Conservation (phyloP, 2,113 vertebrate species). For the Nyctereutes procyonoides region DNA sequence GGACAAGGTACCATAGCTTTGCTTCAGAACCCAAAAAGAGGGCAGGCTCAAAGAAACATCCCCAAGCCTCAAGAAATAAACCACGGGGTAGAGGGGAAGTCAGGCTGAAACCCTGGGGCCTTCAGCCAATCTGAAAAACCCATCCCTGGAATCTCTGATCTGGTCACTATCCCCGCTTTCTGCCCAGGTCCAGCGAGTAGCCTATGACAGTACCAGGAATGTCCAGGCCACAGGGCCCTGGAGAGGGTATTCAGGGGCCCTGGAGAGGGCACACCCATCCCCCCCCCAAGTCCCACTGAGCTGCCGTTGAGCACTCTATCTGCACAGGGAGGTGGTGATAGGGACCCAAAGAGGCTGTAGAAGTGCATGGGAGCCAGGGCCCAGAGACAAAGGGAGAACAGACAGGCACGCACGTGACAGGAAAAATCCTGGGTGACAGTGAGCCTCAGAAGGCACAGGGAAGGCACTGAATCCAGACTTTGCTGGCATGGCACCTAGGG, state of each 20-base stretch:
- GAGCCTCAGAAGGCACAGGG: neutral
- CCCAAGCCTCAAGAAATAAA: neutral
- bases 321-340: neutral
- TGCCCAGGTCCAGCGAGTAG: neutral
- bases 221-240: neutral
- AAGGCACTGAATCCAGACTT: neutral
- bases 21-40: neutral
- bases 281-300: neutral
- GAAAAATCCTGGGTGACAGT: neutral
- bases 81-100: neutral
- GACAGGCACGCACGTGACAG: rapidly evolving
- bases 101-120: neutral
- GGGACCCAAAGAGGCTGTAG: neutral
- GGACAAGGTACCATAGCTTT: neutral
- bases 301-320: neutral
- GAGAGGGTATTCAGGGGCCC: rapidly evolving
- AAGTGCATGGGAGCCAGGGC: rapidly evolving
- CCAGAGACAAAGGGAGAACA: slow-evolving; percentile 19
- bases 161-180: neutral
- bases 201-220: neutral
- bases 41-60: neutral
- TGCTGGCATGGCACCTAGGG: neutral
- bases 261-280: neutral
- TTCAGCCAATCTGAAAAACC: neutral
- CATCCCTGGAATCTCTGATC: neutral